These are phyloP conservation scores for Okamejei kenojei DNA, from an alignment of 2,797 vertebrate species.

Conservation along the genomic window DNA sequence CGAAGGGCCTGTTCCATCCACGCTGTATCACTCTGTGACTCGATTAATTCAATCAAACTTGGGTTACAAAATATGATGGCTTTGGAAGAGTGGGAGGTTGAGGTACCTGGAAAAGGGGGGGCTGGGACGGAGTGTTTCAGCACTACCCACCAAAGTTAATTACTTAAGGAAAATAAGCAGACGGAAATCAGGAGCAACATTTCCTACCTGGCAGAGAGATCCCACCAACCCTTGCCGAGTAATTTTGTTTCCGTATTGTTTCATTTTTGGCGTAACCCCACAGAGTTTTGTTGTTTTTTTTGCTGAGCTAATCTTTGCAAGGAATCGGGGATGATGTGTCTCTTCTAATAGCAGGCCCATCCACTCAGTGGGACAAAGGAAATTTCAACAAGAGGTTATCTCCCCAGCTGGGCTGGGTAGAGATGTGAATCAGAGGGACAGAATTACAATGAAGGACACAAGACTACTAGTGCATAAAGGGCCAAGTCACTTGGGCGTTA, in stretches of 20 bases:
- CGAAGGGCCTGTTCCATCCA: too few relatives aligned
- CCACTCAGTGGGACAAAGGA: background rate
- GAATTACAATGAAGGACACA: background rate
- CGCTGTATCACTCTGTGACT: too few relatives aligned
- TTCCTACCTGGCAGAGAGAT: conserved; percentile 25
- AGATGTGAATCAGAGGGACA: background rate
- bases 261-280: background rate
- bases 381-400: background rate
- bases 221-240: conserved; percentile 6
- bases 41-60: background rate
- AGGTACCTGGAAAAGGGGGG: background rate
- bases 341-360: background rate
- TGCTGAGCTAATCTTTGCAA: background rate
- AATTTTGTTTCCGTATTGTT: background rate
- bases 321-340: background rate
- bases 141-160: background rate
- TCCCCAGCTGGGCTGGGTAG: background rate
- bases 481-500: too few relatives aligned
- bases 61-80: background rate
- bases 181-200: background rate
- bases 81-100: background rate
- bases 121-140: background rate
- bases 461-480: too few relatives aligned
- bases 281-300: background rate
- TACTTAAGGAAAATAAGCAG: background rate